These are phyloP conservation scores for Palloptera scutellata DNA, from an alignment of 2,888 invertebrate genomes.

Conservation along the genomic window DNA sequence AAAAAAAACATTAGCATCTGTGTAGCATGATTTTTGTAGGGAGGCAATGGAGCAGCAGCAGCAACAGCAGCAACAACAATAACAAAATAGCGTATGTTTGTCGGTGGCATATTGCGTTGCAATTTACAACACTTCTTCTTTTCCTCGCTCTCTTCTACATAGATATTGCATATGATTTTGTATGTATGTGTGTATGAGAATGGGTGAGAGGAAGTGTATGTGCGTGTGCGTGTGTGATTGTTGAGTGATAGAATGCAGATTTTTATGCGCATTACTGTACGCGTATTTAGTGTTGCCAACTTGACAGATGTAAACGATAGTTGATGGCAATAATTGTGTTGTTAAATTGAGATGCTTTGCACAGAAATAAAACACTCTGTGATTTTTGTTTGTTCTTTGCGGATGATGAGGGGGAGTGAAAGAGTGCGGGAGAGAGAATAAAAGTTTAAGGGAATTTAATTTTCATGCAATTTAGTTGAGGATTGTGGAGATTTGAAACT, in stretches of 20 bases:
- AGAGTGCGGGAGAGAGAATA: no score
- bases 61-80: not conserved
- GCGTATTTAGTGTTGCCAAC: slow-evolving; percentile 1
- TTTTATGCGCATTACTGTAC: slow-evolving; percentile 2
- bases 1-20: not conserved
- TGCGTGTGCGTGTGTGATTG: not conserved
- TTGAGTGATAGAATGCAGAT: slow-evolving; percentile 4
- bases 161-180: no score
- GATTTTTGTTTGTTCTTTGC: no score
- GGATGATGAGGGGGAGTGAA: no score
- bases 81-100: not conserved
- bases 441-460: no score
- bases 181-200: no score
- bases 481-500: no score
- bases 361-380: no score
- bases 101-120: slow-evolving; percentile 7
- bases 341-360: no score
- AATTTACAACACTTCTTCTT: not conserved
- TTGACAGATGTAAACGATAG: slow-evolving; percentile 1
- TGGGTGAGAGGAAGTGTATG: not conserved
- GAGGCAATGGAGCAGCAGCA: not conserved
- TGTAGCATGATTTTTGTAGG: not conserved
- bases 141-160: no score
- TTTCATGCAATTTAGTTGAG: no score
- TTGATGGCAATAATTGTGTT: not conserved